These are phyloP conservation scores for Ceratoteleas bidentatus DNA, from an alignment of 1,140 invertebrate species.

Conservation along the genomic window DNA sequence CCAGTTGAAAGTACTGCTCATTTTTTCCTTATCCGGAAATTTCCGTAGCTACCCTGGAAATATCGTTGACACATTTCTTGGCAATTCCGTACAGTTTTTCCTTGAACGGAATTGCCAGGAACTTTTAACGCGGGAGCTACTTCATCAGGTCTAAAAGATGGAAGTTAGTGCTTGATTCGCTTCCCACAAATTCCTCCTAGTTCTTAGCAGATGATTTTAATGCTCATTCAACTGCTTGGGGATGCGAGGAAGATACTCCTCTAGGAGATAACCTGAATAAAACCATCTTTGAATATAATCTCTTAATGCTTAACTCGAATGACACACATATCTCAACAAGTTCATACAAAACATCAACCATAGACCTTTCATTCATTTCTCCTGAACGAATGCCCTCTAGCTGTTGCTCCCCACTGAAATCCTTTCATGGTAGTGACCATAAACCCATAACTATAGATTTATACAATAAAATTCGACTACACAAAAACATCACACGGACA, in stretches of 20 bases:
- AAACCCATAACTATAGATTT: slow-evolving; percentile 1
- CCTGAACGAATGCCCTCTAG: not conserved
- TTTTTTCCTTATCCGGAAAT: no score
- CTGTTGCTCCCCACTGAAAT: not conserved
- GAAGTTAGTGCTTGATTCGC: not conserved
- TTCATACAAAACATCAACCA: not conserved
- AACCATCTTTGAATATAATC: no score
- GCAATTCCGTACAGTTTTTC: no score
- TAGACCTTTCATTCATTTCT: slow-evolving; percentile 6
- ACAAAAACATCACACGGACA: slow-evolving; percentile 2
- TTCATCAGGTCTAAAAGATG: not conserved
- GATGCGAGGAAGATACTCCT: not conserved
- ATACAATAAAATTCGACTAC: not conserved
- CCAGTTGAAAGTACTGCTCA: no score
- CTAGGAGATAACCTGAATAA: not conserved
- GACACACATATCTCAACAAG: slow-evolving; percentile 3
- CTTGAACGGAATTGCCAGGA: no score
- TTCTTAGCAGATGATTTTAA: slow-evolving; percentile 17
- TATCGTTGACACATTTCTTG: no score
- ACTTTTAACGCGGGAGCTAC: no score
- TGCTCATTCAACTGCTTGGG: slow-evolving; percentile 9
- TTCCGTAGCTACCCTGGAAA: no score
- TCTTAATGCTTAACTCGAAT: no score
- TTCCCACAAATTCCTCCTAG: not conserved
- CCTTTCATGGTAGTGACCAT: slow-evolving; percentile 10